A percentile compares a stretch with the other conserved stretches of the same genome.
Evolutionary conservation across 35 echinoderm and acorn worm genomes (phyloP).

Genomic region (Anneissia japonica): DNA sequence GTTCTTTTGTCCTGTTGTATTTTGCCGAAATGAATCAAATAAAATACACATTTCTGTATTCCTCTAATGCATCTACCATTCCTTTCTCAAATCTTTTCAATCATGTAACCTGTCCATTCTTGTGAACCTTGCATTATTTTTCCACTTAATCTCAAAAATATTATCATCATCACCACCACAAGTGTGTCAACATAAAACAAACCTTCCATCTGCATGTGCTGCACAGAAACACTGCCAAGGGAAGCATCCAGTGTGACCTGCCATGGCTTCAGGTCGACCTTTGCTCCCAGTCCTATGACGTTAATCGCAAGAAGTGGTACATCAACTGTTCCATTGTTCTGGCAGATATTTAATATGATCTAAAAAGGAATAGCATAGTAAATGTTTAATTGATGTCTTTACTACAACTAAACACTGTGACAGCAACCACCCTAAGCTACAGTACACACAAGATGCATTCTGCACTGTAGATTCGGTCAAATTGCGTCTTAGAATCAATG

Average conservation of each 20-base stretch:
- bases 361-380: constrained; percentile 8
- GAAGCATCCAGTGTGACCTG: constrained; percentile 55
- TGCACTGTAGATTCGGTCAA: no score
- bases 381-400: no score
- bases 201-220: constrained; percentile 89
- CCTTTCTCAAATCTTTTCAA: no score
- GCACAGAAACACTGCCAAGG: constrained; percentile 67
- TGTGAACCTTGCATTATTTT: neutral
- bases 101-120: no score
- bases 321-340: constrained; percentile 46
- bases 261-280: constrained; percentile 50
- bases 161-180: neutral
- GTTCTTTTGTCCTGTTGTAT: no score
- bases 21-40: no score
- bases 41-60: no score
- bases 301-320: constrained; percentile 45
- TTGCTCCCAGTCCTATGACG: constrained; percentile 48
- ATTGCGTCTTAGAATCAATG: no score
- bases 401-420: no score
- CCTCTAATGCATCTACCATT: no score
- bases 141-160: neutral
- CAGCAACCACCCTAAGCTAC: no score
- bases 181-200: neutral
- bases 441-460: no score
- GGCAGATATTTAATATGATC: constrained; percentile 62